Percentiles rank a stretch among this genome's conserved stretches.
These are phyloP conservation scores for Dallia pectoralis DNA, from an alignment of 2,797 vertebrate species.

Conservation along the genomic window DNA sequence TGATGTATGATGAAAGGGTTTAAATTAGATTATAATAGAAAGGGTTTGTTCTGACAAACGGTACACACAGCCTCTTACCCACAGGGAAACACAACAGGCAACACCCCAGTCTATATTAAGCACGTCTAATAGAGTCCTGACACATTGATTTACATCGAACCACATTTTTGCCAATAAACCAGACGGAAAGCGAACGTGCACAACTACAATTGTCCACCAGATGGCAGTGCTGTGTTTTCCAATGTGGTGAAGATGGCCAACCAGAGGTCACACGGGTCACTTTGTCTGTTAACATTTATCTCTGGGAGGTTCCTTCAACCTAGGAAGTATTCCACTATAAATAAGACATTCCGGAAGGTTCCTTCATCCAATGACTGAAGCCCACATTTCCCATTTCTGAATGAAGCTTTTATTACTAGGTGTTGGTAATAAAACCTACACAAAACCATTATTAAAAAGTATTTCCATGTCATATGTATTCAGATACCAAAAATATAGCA, in stretches of 20 bases:
- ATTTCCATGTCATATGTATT: neutral
- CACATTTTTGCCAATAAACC: neutral
- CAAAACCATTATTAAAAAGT: neutral
- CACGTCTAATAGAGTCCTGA: neutral
- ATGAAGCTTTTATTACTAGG: neutral
- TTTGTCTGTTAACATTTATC: too few relatives aligned
- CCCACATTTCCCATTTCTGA: too few relatives aligned
- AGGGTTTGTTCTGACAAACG: neutral
- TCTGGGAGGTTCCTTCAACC: too few relatives aligned
- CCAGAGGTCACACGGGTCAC: too few relatives aligned
- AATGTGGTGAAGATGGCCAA: too few relatives aligned
- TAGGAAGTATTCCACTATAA: too few relatives aligned
- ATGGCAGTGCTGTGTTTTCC: neutral
- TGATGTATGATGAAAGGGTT: neutral
- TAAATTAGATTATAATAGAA: too few relatives aligned
- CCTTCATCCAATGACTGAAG: too few relatives aligned
- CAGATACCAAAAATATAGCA: too few relatives aligned
- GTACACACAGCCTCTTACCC: neutral
- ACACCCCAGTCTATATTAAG: neutral
- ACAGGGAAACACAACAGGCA: neutral
- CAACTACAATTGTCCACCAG: neutral
- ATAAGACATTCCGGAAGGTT: too few relatives aligned
- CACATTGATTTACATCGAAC: neutral
- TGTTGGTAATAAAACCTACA: neutral
- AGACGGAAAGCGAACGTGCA: neutral